Evolutionary conservation across 2,888 invertebrate species (phyloP), one percentile per base, ranked within the genome.

Genomic region (Listrodromus nycthemerus): DNA sequence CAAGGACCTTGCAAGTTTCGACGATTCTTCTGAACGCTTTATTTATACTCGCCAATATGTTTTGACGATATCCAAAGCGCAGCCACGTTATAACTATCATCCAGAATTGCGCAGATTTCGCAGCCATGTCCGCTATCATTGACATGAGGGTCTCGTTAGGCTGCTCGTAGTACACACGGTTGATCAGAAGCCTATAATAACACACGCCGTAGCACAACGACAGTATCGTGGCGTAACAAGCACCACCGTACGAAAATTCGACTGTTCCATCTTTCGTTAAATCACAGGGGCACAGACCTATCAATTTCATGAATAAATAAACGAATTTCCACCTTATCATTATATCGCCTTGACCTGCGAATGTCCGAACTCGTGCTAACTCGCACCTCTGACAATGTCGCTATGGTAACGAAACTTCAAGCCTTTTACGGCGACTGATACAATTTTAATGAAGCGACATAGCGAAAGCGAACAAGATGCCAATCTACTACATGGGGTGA

Each of bases 81-180:
- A 73, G 16, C 82, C 82, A 82, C 8, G 77, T 77, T 41, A 50
- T 77, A 16, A 82, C 19, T 66, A 82, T 66, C 82, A 77, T 82
- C 1, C n/a, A 73, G 27, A 65, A 82, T 10, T 66, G 65, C n/a
- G 48, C 24, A 4, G 71, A 48, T 19, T 61, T 61, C 6, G 21
- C 19, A 8, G 48, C 58, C 4, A 41, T 52, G n/a, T 77, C 61
- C 2, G 67, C 77, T 16, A 77, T 58, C 24, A 30, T 61, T 2
- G 73, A 48, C 67, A 73, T 78, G 16, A 71, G 70, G 16, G 67
- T 77, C n/a, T 45, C 16, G 21, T 30, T 27, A n/a, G 41, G 41
- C 30, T 37, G 58, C 1, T 37, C 19, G 21, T 27, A 30, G 21
- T 45, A 37, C 8, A 10, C 5, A 21, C 41, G 55, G n/a, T 30